phyloP scores from a whole-genome alignment of 2,797 vertebrate genomes.

The Tadarida brasiliensis region DNA sequence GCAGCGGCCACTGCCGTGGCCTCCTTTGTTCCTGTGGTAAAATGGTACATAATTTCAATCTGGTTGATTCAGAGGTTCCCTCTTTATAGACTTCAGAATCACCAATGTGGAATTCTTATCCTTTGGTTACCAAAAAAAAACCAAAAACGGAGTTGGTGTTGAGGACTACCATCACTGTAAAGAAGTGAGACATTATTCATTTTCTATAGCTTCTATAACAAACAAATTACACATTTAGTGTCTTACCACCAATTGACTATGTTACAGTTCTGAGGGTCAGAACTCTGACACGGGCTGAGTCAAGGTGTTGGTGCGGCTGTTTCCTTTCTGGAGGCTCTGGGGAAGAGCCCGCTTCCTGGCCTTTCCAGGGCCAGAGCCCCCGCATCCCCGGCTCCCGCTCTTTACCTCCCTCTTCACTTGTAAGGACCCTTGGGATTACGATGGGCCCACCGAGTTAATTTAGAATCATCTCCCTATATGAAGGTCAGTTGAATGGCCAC shows the following conservation, averaged over 20 bases:
- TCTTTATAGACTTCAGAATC: neutral
- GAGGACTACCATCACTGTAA: neutral
- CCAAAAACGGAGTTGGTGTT: neutral
- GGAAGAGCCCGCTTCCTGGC: neutral
- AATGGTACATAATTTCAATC: neutral
- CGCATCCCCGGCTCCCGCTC: neutral
- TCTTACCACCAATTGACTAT: neutral
- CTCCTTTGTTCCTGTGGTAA: neutral
- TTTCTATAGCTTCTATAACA: neutral
- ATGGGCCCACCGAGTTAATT: neutral
- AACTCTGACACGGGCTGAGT: neutral
- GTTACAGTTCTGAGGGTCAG: neutral
- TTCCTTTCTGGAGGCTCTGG: neutral
- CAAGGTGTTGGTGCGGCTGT: neutral
- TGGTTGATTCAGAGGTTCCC: neutral
- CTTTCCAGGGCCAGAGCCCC: neutral
- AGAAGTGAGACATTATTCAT: slow-evolving; percentile 18
- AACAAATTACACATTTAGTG: neutral
- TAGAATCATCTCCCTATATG: neutral
- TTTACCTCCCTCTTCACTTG: neutral
- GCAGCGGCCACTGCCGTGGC: neutral
- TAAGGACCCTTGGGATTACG: neutral
- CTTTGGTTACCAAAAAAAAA: neutral
- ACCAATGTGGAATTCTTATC: neutral
- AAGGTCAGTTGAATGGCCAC: neutral